Evolutionary conservation across 1,140 invertebrate species (phyloP).

Genomic region (Diabrotica undecimpunctata): DNA sequence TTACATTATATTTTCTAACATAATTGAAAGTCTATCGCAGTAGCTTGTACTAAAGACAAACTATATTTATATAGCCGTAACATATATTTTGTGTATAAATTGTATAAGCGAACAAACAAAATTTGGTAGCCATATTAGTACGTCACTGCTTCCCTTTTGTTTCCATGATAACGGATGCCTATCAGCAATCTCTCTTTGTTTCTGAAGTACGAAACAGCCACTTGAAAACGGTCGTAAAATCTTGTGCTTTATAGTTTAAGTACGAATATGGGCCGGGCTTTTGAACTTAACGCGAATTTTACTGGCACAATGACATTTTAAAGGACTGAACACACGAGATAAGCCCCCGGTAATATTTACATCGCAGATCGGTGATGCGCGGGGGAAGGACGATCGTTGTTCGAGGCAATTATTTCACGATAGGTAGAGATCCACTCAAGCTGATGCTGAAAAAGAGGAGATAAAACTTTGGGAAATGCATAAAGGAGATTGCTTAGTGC

Average conservation of each 20-base stretch:
- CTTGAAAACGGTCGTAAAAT: neutral
- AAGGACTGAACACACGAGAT: slow-evolving; percentile 12
- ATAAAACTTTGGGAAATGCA: too few relatives aligned
- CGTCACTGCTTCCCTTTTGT: neutral
- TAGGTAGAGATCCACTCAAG: too few relatives aligned
- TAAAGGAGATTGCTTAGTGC: too few relatives aligned
- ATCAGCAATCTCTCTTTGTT: slow-evolving; percentile 12
- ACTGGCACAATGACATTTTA: slow-evolving; percentile 4
- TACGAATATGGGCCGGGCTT: slow-evolving; percentile 1
- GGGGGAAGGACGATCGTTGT: too few relatives aligned
- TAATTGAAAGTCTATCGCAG: too few relatives aligned
- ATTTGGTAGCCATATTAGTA: neutral
- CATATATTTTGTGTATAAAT: too few relatives aligned
- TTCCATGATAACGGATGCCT: slow-evolving; percentile 3
- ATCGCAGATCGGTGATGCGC: neutral
- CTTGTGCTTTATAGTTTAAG: slow-evolving; percentile 6
- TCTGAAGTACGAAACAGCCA: slow-evolving; percentile 7
- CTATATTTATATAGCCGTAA: too few relatives aligned
- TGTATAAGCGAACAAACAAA: too few relatives aligned
- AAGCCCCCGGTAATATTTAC: slow-evolving; percentile 5
- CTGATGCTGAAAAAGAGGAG: too few relatives aligned
- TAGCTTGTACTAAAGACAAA: too few relatives aligned
- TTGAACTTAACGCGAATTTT: slow-evolving; percentile 9
- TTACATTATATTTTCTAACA: too few relatives aligned
- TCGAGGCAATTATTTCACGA: too few relatives aligned